phyloP scores from a whole-genome alignment of 2,797 vertebrate genomes.

The Mallotus villosus region DNA sequence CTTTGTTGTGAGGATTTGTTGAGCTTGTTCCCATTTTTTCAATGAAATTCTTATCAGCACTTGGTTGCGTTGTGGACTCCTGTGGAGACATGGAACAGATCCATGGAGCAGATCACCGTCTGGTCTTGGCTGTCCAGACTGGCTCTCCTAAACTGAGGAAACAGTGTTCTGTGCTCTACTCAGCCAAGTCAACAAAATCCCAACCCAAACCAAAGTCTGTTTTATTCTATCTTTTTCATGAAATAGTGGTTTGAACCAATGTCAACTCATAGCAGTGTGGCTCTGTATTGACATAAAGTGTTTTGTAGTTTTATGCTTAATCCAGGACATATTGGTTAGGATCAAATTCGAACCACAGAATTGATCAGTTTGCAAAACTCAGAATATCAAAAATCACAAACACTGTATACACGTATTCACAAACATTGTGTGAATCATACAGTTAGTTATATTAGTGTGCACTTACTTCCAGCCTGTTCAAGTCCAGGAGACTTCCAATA shows the following conservation, averaged over 20 bases:
- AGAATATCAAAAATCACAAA: no score
- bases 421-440: not conserved
- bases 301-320: no score
- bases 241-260: not conserved
- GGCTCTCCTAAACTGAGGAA: not conserved
- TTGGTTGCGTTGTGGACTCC: not conserved
- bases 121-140: conserved; percentile 21
- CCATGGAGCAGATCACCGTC: conserved; percentile 15
- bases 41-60: conserved; percentile 6
- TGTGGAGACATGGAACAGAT: conserved; percentile 13
- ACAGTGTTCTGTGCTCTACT: no score
- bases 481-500: conserved; percentile 12
- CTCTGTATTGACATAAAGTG: no score
- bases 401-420: no score
- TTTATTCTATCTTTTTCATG: not conserved
- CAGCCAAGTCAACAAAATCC: not conserved
- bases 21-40: conserved; percentile 14
- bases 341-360: no score
- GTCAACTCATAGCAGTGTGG: no score
- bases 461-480: not conserved
- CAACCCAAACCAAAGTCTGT: not conserved
- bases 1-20: conserved; percentile 16
- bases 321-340: no score
- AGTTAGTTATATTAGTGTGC: not conserved
- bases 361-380: no score